phyloP scores from a whole-genome alignment of 2,797 vertebrate genomes.

The Coilia nasus region DNA sequence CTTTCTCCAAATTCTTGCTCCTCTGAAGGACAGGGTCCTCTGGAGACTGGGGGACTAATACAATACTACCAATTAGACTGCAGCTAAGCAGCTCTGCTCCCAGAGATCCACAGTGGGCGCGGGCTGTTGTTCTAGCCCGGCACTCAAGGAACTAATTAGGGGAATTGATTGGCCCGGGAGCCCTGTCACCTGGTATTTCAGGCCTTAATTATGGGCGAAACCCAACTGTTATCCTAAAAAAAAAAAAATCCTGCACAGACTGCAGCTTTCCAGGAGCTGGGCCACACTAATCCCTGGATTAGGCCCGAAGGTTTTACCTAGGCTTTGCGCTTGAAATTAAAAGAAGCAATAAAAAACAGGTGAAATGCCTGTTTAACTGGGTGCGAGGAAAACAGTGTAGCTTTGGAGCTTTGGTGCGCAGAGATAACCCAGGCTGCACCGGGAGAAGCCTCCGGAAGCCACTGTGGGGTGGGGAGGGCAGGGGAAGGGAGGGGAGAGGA shows the following conservation, averaged over 20 bases:
- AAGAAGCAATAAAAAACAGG: neutral
- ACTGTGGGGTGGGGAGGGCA: neutral
- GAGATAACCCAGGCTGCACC: neutral
- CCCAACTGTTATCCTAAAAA: neutral
- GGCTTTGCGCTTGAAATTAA: neutral
- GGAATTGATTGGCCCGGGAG: constrained; percentile 23
- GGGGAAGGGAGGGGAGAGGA: too few species aligned
- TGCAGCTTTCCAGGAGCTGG: neutral
- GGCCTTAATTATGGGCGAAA: constrained; percentile 12
- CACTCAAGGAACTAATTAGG: constrained; percentile 21
- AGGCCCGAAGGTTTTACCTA: constrained; percentile 21
- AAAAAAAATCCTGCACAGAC: constrained; percentile 1
- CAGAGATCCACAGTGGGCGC: neutral
- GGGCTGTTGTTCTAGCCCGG: constrained; percentile 14
- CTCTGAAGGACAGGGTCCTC: constrained; percentile 17
- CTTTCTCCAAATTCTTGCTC: neutral
- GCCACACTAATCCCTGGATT: constrained; percentile 7
- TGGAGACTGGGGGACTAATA: constrained; percentile 13
- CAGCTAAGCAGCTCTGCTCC: constrained; percentile 13
- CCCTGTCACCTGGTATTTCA: constrained; percentile 20
- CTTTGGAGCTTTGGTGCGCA: neutral
- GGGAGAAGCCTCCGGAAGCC: neutral
- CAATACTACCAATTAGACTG: constrained; percentile 9
- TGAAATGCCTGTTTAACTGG: constrained; percentile 20
- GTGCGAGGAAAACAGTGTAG: neutral